Evolutionary conservation across 2,797 vertebrate species (phyloP), one percentile per base, ranked within the genome.

Genomic region (Betta splendens): DNA sequence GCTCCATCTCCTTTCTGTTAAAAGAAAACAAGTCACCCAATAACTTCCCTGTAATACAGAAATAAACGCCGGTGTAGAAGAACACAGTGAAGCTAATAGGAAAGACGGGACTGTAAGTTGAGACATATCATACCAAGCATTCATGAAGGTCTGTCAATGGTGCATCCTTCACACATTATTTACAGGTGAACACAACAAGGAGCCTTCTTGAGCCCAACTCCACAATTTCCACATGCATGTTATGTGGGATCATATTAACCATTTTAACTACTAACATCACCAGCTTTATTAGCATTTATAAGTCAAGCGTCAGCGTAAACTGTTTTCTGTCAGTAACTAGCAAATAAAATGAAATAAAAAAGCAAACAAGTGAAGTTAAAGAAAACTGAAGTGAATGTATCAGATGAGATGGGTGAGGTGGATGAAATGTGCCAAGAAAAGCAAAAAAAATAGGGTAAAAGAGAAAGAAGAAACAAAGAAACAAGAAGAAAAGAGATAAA

Each of bases 1-100:
- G 86, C 72, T 7, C 92, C 89, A 1, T 98, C 96, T 16, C 97
- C 98, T 89, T 96, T 98, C 97, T 99, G 89, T 66, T 51, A 80
- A 89, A 49, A 28, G 53, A 71, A 55, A 81, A 55, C 81, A 54
- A 52, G 3, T 37, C 11, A 67, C 18, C 5, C 42, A 32, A 39
- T 26, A 35, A 23, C 22, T 11, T 13, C 4, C 32, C 7, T 22
- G 6, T 17, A 39, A 26, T 16, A 53, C 32, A 42, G 9, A 53
- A 12, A 52, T 25, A 38, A 49, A 65, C 18, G 10, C 29, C 5
- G 23, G 25, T 33, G 35, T 18, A 35, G 9, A 22, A 9, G 18
- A 49, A 29, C 15, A 50, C 9, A 18, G 35, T 12, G 23, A 38
- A 43, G 28, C 26, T 16, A 16, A n/a, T n/a, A 60, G 28, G 63